These are phyloP conservation scores for Pygathrix nemaeus DNA, from an alignment of 2,113 vertebrate genomes.

Conservation along the genomic window DNA sequence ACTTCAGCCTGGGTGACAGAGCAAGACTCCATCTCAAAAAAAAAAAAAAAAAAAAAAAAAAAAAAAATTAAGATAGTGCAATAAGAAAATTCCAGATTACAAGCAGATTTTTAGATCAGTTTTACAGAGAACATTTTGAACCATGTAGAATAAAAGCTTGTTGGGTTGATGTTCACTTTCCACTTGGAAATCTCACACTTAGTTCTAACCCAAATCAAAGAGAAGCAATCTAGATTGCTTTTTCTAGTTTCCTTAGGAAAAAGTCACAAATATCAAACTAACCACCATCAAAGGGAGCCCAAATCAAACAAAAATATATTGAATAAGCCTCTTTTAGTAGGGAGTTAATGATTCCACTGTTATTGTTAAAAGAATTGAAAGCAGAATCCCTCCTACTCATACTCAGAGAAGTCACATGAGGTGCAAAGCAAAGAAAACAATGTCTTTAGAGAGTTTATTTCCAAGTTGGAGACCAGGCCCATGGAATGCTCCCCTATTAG, in stretches of 20 bases:
- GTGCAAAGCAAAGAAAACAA: background rate
- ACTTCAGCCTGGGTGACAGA: no score
- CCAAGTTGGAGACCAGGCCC: background rate
- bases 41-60: background rate
- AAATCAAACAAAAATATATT: background rate
- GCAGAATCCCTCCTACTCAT: background rate
- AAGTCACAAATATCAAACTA: background rate
- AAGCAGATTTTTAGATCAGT: background rate
- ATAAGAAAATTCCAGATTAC: background rate
- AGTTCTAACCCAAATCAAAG: constrained; percentile 14
- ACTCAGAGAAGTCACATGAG: background rate
- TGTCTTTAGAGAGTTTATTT: background rate
- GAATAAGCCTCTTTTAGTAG: background rate
- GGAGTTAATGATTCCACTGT: background rate
- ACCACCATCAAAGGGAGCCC: background rate
- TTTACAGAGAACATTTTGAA: background rate
- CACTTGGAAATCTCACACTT: constrained; percentile 19
- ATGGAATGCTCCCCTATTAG: background rate
- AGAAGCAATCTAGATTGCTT: background rate
- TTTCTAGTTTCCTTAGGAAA: background rate
- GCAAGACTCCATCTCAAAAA: no score
- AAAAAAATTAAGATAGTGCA: background rate
- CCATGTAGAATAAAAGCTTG: background rate
- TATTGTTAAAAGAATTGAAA: background rate
- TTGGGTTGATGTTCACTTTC: background rate